Percentiles rank a stretch among this genome's conserved stretches.
These are phyloP conservation scores for Phorcus lineatus DNA, from an alignment of 2,888 invertebrate species.

Conservation along the genomic window DNA sequence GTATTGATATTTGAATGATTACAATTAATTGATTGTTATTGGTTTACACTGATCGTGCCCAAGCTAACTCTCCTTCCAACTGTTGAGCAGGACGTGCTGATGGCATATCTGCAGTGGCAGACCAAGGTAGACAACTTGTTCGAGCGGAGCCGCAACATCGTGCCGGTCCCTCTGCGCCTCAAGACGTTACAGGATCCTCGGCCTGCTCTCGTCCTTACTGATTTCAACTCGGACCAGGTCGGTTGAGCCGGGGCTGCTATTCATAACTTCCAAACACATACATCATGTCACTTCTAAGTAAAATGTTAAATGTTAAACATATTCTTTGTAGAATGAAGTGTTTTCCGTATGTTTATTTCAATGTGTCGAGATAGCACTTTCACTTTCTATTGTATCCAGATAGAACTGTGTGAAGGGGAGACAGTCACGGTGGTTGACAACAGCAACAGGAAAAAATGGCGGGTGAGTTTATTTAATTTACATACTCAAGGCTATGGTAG, in stretches of 20 bases:
- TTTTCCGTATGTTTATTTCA: not conserved
- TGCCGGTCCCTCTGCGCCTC: conserved; percentile 66
- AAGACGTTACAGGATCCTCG: conserved; percentile 54
- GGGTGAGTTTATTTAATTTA: conserved; percentile 48
- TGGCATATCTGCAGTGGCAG: conserved; percentile 73
- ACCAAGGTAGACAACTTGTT: conserved; percentile 68
- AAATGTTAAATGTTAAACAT: no score
- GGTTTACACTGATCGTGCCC: no score
- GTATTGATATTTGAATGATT: not conserved
- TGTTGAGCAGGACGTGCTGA: conserved; percentile 63
- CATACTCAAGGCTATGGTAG: no score
- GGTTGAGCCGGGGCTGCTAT: no score
- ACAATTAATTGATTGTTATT: not conserved
- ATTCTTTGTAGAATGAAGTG: not conserved
- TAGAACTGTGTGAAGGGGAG: conserved; percentile 70
- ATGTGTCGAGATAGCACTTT: no score
- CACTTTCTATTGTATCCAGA: conserved; percentile 50
- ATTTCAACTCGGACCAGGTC: conserved; percentile 68
- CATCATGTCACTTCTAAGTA: no score
- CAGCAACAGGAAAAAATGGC: conserved; percentile 66
- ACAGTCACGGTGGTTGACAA: conserved; percentile 71
- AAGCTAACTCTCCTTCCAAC: no score
- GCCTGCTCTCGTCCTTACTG: conserved; percentile 64
- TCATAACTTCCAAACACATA: no score
- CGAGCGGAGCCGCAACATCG: conserved; percentile 62